phyloP scores from a whole-genome alignment of 2,888 invertebrate species.

The Choreutis nemorana region DNA sequence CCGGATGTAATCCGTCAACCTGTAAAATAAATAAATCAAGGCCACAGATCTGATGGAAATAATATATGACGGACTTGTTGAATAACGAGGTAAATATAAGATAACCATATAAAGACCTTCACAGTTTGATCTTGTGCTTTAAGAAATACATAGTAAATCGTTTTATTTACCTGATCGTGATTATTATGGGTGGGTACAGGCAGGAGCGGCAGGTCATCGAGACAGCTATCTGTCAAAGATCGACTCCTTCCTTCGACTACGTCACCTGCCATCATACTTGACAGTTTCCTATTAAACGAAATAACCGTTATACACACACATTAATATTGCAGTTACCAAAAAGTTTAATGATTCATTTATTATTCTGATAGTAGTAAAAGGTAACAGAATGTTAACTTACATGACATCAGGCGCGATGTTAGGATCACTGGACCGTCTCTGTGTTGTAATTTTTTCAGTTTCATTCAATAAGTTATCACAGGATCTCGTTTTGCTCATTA shows the following conservation, averaged over 20 bases:
- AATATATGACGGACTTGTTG: no score
- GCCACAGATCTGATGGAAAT: no score
- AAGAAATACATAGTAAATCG: no score
- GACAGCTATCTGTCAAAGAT: slow-evolving; percentile 47
- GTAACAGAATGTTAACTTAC: slow-evolving; percentile 30
- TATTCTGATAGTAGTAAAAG: background rate
- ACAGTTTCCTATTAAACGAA: slow-evolving; percentile 33
- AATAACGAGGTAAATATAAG: no score
- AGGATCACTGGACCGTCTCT: slow-evolving; percentile 85
- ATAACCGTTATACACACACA: background rate
- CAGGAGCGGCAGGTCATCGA: slow-evolving; percentile 31
- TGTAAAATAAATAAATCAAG: no score
- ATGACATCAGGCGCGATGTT: slow-evolving; percentile 77
- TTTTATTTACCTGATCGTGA: slow-evolving; percentile 13
- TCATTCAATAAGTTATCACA: slow-evolving; percentile 83
- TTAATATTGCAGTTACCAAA: no score
- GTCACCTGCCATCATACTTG: slow-evolving; percentile 22
- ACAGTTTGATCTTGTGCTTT: no score
- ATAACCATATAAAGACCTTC: no score
- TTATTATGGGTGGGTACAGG: slow-evolving; percentile 11
- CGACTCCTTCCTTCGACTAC: slow-evolving; percentile 19
- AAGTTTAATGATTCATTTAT: no score
- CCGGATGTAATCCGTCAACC: slow-evolving; percentile 45
- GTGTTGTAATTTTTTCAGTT: slow-evolving; percentile 68
- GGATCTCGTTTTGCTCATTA: slow-evolving; percentile 84